These are phyloP conservation scores for Amphipyra berbera DNA, from an alignment of 2,888 invertebrate genomes.

Conservation along the genomic window DNA sequence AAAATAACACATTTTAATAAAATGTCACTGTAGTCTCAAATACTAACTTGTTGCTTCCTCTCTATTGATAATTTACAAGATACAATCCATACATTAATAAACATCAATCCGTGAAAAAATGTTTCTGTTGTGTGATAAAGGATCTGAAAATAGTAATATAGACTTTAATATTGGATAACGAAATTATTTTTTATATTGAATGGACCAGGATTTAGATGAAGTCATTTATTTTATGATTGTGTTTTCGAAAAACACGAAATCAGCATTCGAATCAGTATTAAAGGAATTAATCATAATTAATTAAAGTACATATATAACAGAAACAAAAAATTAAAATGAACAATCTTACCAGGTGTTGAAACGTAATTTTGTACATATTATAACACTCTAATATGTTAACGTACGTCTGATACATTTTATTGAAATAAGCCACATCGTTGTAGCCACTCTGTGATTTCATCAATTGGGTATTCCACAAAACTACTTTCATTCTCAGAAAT, in stretches of 20 bases:
- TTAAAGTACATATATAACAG: too few species aligned
- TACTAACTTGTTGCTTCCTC: neutral
- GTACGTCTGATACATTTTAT: neutral
- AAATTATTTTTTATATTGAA: too few species aligned
- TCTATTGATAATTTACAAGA: neutral
- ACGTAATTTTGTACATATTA: neutral
- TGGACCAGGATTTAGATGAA: too few species aligned
- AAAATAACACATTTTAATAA: too few species aligned
- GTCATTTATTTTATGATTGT: too few species aligned
- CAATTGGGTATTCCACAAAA: constrained; percentile 13
- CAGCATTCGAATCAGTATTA: too few species aligned
- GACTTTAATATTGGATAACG: too few species aligned
- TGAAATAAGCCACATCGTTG: neutral
- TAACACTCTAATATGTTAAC: constrained; percentile 3
- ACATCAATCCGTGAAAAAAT: neutral
- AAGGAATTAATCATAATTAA: too few species aligned
- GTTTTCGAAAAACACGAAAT: too few species aligned
- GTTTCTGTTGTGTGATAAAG: neutral
- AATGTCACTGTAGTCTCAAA: neutral
- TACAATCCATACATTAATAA: neutral
- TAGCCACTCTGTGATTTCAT: neutral
- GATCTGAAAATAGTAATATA: neutral
- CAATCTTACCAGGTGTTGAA: constrained; percentile 6
- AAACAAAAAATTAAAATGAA: neutral
- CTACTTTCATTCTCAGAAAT: neutral